A percentile compares a stretch with the other conserved stretches of the same genome.
phyloP scores from a whole-genome alignment of 1,140 invertebrate genomes.

The Papilio xuthus region DNA sequence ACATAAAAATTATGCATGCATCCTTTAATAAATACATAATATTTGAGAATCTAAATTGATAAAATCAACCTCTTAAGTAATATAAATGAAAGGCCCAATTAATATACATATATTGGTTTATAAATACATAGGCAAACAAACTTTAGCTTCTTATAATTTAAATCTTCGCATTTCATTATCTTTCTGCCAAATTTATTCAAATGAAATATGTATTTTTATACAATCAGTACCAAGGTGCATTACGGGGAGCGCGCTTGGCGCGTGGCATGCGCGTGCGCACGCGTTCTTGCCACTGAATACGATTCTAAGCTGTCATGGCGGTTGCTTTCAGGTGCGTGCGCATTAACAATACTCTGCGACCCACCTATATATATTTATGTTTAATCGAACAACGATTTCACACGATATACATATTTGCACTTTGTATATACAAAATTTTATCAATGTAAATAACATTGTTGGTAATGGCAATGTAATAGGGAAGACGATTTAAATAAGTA shows the following conservation, averaged over 20 bases:
- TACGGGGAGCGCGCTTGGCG: slow-evolving; percentile 53
- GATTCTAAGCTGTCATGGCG: slow-evolving; percentile 70
- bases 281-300: slow-evolving; percentile 48
- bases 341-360: slow-evolving; percentile 19
- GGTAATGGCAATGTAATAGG: not conserved
- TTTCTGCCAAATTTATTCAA: not conserved
- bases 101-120: too few relatives aligned
- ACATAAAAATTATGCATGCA: too few relatives aligned
- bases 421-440: not conserved
- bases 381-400: slow-evolving; percentile 10
- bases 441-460: not conserved
- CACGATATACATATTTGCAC: not conserved
- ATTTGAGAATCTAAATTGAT: too few relatives aligned
- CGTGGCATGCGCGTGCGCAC: slow-evolving; percentile 67
- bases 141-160: not conserved
- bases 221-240: slow-evolving; percentile 68
- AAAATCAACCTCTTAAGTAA: too few relatives aligned
- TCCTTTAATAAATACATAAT: too few relatives aligned
- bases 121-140: not conserved
- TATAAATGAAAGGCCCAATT: too few relatives aligned
- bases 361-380: slow-evolving; percentile 44
- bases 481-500: not conserved
- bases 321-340: slow-evolving; percentile 60
- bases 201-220: slow-evolving; percentile 45
- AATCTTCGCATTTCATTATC: not conserved